A percentile compares a stretch with the other conserved stretches of the same genome.
Evolutionary conservation across 1,140 invertebrate species (phyloP).

Genomic region (Metopolophium dirhodum): DNA sequence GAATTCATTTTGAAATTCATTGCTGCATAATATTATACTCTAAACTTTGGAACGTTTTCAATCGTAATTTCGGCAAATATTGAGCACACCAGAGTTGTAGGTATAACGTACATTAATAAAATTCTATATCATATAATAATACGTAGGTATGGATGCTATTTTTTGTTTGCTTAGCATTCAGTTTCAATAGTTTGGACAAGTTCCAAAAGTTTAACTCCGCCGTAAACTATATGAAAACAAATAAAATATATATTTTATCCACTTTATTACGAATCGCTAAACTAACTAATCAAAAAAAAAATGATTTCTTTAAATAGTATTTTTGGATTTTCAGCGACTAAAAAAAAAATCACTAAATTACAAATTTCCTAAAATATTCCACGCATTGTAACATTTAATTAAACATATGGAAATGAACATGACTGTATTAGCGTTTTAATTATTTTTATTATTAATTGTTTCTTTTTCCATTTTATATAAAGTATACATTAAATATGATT

Average conservation of each 20-base stretch:
- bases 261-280: neutral
- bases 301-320: neutral
- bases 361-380: neutral
- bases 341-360: neutral
- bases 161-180: neutral
- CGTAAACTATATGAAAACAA: neutral
- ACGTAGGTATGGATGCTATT: neutral
- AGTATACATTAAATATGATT: neutral
- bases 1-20: slow-evolving; percentile 4
- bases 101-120: neutral
- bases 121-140: neutral
- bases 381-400: neutral
- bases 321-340: neutral
- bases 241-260: neutral
- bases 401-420: neutral
- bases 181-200: neutral
- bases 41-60: neutral
- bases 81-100: neutral
- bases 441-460: neutral
- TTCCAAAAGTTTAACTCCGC: neutral
- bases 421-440: neutral
- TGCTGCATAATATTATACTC: neutral
- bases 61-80: neutral
- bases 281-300: neutral
- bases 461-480: neutral